Conservation (phyloP, 2,888 invertebrate genomes). For the Ophraella communa region DNA sequence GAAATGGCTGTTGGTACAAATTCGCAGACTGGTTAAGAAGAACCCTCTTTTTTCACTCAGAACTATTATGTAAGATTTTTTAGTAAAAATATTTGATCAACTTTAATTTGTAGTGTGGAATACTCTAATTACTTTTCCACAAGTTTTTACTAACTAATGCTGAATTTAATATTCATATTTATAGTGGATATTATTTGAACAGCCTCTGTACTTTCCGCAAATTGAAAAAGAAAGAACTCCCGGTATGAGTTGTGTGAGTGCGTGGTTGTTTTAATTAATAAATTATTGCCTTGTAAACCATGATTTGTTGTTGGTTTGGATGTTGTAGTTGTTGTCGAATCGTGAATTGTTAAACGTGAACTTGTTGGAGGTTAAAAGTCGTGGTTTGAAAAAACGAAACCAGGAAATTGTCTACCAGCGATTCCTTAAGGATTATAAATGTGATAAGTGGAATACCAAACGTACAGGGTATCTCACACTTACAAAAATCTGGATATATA, state of each 20-base stretch:
- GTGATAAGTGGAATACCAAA: neutral
- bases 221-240: neutral
- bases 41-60: neutral
- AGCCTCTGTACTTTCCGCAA: neutral
- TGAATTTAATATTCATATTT: too few species aligned
- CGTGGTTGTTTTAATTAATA: conserved; percentile 21
- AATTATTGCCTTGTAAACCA: conserved; percentile 19
- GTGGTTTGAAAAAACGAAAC: conserved; percentile 9
- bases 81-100: too few species aligned
- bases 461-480: neutral
- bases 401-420: neutral
- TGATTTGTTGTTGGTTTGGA: conserved; percentile 4
- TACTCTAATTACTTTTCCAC: too few species aligned
- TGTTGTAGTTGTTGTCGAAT: conserved; percentile 18
- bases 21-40: neutral
- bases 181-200: neutral
- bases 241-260: conserved; percentile 19
- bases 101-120: too few species aligned
- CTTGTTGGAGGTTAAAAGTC: conserved; percentile 28
- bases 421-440: conserved; percentile 3
- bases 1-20: neutral
- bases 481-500: too few species aligned
- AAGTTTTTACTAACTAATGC: too few species aligned
- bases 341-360: conserved; percentile 31
- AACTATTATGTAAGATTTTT: too few species aligned